Percentiles rank a stretch among this genome's conserved stretches.
These are phyloP conservation scores for Venusia cambrica DNA, from an alignment of 2,888 invertebrate species.

Conservation along the genomic window DNA sequence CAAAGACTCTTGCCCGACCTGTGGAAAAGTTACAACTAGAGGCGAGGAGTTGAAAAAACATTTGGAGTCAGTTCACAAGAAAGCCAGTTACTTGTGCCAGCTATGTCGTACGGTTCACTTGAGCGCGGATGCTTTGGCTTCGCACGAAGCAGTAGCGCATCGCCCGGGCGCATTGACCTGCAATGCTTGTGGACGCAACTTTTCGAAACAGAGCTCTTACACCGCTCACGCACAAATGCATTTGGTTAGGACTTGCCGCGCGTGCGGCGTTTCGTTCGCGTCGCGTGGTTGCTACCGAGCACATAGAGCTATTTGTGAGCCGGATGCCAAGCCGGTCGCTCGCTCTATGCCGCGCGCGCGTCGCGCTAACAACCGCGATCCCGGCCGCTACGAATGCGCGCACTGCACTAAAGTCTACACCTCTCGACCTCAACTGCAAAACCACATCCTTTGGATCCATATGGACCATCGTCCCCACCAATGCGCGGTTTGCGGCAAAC, in stretches of 20 bases:
- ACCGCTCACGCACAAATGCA: slow-evolving; percentile 67
- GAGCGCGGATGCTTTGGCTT: slow-evolving; percentile 38
- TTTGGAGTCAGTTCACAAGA: slow-evolving; percentile 43
- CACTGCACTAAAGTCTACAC: slow-evolving; percentile 61
- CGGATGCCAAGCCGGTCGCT: slow-evolving; percentile 56
- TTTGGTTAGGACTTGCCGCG: slow-evolving; percentile 58
- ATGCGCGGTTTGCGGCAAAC: slow-evolving; percentile 74
- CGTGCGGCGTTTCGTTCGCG: slow-evolving; percentile 59
- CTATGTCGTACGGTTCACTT: slow-evolving; percentile 54
- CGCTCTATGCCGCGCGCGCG: slow-evolving; percentile 46
- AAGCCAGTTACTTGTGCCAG: slow-evolving; percentile 41
- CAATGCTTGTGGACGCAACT: slow-evolving; percentile 57
- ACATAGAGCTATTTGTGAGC: slow-evolving; percentile 63
- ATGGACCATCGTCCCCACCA: slow-evolving; percentile 71
- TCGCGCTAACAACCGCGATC: slow-evolving; percentile 62
- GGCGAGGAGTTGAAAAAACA: slow-evolving; percentile 56
- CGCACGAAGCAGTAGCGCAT: slow-evolving; percentile 51
- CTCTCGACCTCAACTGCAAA: slow-evolving; percentile 63
- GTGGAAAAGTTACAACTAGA: slow-evolving; percentile 47
- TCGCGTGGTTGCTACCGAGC: slow-evolving; percentile 64
- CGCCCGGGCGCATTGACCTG: slow-evolving; percentile 50
- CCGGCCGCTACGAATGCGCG: slow-evolving; percentile 62
- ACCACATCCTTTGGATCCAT: slow-evolving; percentile 74
- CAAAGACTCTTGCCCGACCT: slow-evolving; percentile 58
- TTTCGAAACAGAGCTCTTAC: slow-evolving; percentile 50